phyloP scores from a whole-genome alignment of 2,888 invertebrate genomes.

The Stenoptilia bipunctidactyla region DNA sequence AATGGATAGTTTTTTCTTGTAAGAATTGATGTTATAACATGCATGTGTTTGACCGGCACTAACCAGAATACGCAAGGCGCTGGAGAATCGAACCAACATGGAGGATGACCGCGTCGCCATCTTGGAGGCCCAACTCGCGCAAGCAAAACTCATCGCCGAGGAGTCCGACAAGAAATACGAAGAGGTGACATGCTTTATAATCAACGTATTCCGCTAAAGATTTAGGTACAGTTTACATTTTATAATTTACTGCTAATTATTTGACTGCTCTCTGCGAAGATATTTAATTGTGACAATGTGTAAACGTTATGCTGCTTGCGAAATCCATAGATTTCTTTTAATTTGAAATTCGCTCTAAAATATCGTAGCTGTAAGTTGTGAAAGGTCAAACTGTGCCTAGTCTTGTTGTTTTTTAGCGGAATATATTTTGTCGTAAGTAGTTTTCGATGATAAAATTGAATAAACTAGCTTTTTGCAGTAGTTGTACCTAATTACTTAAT shows the following conservation, averaged over 20 bases:
- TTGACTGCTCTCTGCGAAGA: neutral
- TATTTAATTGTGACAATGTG: too few relatives aligned
- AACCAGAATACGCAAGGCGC: constrained; percentile 95
- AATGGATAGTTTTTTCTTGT: neutral
- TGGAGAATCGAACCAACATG: constrained; percentile 99
- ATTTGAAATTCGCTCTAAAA: too few relatives aligned
- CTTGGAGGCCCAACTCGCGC: constrained; percentile 97
- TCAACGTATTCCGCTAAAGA: constrained; percentile 69
- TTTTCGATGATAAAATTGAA: too few relatives aligned
- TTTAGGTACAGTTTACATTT: constrained; percentile 98
- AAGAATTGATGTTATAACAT: constrained; percentile 60
- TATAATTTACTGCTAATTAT: constrained; percentile 18
- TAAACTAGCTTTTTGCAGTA: too few relatives aligned
- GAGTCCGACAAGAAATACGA: constrained; percentile 99
- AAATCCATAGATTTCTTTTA: too few relatives aligned
- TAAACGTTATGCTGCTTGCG: too few relatives aligned
- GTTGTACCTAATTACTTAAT: too few relatives aligned
- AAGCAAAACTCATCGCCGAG: constrained; percentile 99
- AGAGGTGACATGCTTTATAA: constrained; percentile 83
- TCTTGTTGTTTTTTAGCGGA: too few relatives aligned
- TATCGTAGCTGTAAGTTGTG: too few relatives aligned
- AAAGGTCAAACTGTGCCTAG: too few relatives aligned
- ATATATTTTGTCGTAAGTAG: too few relatives aligned
- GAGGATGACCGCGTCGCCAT: constrained; percentile 99
- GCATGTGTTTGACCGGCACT: constrained; percentile 70